A percentile compares a stretch with the other conserved stretches of the same genome.
phyloP scores from a whole-genome alignment of 2,797 vertebrate genomes.

The Sciurus carolinensis region DNA sequence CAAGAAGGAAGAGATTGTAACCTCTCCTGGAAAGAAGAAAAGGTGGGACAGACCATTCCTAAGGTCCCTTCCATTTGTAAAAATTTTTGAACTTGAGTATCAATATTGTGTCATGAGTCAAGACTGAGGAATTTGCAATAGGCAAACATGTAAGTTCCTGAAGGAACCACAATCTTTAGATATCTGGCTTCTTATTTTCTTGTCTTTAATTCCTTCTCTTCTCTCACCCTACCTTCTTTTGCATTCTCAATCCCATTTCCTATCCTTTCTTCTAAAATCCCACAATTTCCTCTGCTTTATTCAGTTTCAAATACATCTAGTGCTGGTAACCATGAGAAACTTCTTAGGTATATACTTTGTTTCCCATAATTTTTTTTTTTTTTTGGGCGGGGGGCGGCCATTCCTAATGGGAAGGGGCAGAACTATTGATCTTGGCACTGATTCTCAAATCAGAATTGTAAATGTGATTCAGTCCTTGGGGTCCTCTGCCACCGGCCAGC shows the following conservation, averaged over 20 bases:
- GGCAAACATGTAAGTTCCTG: neutral
- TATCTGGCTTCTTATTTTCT: neutral
- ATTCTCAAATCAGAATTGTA: constrained; percentile 68
- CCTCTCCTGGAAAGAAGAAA: neutral
- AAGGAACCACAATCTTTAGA: neutral
- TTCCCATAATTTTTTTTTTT: constrained; percentile 7
- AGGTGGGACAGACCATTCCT: neutral
- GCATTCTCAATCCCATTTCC: neutral
- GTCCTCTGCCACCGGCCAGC: constrained; percentile 17
- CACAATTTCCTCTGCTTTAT: constrained; percentile 2
- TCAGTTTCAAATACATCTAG: neutral
- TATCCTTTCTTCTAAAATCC: neutral
- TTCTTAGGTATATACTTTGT: constrained; percentile 25
- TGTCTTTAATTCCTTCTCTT: neutral
- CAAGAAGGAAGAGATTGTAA: neutral
- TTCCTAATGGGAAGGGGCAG: neutral
- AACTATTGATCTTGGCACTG: constrained; percentile 69
- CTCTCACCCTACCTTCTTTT: neutral
- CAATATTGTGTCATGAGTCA: neutral
- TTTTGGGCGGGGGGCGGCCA: neutral
- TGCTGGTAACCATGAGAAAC: constrained; percentile 35
- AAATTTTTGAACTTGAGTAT: neutral
- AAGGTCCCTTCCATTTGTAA: neutral
- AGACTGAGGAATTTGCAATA: neutral
- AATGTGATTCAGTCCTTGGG: constrained; percentile 43